These are phyloP conservation scores for Ennomos erosarius DNA, from an alignment of 2,888 invertebrate genomes.

Conservation along the genomic window DNA sequence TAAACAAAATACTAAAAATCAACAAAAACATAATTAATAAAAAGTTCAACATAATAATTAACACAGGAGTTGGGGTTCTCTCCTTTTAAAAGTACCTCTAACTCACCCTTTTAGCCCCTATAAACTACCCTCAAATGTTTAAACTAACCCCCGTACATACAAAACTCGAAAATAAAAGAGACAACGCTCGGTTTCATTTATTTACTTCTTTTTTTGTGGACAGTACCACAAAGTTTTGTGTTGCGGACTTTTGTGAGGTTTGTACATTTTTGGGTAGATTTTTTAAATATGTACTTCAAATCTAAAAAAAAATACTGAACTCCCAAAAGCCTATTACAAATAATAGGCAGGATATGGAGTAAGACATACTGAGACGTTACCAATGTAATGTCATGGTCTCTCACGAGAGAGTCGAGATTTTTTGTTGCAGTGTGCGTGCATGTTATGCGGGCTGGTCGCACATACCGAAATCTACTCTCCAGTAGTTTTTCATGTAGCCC, in stretches of 20 bases:
- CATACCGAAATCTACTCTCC: conserved; percentile 10
- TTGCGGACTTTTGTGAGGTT: conserved; percentile 13
- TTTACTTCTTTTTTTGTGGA: conserved; percentile 14
- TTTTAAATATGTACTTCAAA: background rate
- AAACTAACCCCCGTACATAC: conserved; percentile 7
- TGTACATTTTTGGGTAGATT: conserved; percentile 15
- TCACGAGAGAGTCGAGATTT: too few species aligned
- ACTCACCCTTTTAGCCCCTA: conserved; percentile 9
- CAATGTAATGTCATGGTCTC: too few species aligned
- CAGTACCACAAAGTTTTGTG: conserved; percentile 18
- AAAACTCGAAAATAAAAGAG: conserved; percentile 11
- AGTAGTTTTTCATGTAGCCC: conserved; percentile 6
- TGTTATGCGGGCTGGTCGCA: too few species aligned
- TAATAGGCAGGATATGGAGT: too few species aligned
- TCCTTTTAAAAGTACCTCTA: background rate
- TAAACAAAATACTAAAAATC: too few species aligned
- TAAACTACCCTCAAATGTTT: conserved; percentile 16
- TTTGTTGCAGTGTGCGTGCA: too few species aligned
- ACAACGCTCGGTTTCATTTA: conserved; percentile 5
- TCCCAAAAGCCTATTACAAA: too few species aligned
- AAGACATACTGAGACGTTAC: too few species aligned
- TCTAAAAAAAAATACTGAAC: too few species aligned
- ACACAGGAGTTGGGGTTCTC: background rate
- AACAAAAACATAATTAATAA: too few species aligned
- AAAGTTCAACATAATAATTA: conserved; percentile 2